Evolutionary conservation across 2,797 vertebrate genomes (phyloP), one percentile per base, ranked within the genome.

Genomic region (Galagoides demidoff): DNA sequence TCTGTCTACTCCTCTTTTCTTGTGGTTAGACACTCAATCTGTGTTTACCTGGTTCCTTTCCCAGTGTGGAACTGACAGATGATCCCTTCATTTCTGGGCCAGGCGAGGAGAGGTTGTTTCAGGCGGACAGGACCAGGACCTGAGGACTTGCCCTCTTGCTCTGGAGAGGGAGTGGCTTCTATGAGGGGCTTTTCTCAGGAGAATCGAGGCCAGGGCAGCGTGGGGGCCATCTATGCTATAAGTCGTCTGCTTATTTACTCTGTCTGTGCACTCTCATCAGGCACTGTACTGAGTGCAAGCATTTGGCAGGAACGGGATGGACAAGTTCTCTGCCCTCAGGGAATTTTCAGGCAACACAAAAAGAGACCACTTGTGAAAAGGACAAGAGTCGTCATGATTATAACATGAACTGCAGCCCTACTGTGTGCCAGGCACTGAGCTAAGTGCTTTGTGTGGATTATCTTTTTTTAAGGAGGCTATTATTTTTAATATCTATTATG

Each of bases 1-100:
- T 63, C 86, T 84, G 68, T 91, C 88, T 45, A 71, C 52, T 27
- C 63, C 66, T 71, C 92, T 96, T 96, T 97, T 97, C 94, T 97
- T 95, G 97, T 79, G 94, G 87, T 97, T 23, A 19, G 96, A 97
- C 92, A 86, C 82, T 96, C 97, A 97, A 79, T 98, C 96, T 91
- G 7, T 96, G 89, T 98, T 97, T 97, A 95, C 82, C 63, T 94
- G 84, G 70, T 97, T 95, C 92, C 68, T 34, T 95, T 96, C 96
- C 94, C 92, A 70, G 81, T 93, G 86, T 89, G 94, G 93, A 89
- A 57, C 74, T 96, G 96, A 95, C 81, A 90, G 94, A 43, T 20
- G 90, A 96, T 94, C 89, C 89, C 90, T 97, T 93, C 95, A 92
- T 81, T 81, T 85, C 70, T 22, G 84, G 93, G 84, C 87, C 94